Base-by-base conservation (phyloP, 1,140 invertebrate genomes). In the Drosophila simulans region DNA sequence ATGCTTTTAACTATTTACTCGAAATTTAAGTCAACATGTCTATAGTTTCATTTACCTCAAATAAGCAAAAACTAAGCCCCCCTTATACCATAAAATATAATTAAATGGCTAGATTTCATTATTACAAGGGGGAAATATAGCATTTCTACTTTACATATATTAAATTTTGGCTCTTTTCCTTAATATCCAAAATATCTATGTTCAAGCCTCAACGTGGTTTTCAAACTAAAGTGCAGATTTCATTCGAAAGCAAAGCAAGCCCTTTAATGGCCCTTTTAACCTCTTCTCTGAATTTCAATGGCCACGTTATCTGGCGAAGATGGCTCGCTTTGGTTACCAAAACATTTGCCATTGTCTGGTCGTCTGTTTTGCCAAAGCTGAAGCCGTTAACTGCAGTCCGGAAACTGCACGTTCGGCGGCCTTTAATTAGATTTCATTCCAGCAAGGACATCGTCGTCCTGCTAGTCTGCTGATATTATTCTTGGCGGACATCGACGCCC, bases 401-500 rank as follows among this genome's bases (percentile, higher is more conserved):
- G 40, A 12, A 52, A 37, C 57, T 83, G 80, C 80, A 83, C 76
- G 84, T 81, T 86, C 68, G 73, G 46, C 59, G 48, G 40, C 65
- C 76, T 80, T 89, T 88, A 88, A 88, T 88, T 88, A 88, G 84
- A 88, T 88, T 88, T 80, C 80, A 89, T 77, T 88, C 72, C 65
- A 53, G 70, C 58, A 17, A 40, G 31, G 65, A 53, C 66, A 70
- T 56, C 65, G 52, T 49, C 55, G 51, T 40, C 64, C 52, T 35
- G 22, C 22, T 17, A 7, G 27, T 10, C 43, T 25, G 64, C 40
- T 46, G n/a, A 45, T 37, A 34, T 68, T 34, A 49, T 52, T 31
- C 37, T 43, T 5, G 17, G 58, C 11, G 43, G 59, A 40, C 59
- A 51, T 64, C 64, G 37, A 51, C 59, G 65, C 45, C 55, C 75